Evolutionary conservation across 2,113 vertebrate genomes (phyloP).

Genomic region (Peromyscus californicus): DNA sequence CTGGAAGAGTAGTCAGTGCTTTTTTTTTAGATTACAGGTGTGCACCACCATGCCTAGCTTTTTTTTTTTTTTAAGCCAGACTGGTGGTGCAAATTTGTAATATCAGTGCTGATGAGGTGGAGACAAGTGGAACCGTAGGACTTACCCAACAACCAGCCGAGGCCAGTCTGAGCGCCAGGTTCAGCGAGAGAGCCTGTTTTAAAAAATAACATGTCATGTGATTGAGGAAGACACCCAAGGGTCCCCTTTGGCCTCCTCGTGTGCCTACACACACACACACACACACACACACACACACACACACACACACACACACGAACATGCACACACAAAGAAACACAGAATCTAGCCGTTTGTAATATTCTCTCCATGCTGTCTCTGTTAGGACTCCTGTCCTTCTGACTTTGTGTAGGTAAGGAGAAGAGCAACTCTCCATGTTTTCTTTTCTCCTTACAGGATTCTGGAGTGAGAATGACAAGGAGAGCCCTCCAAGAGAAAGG

Average conservation of each 20-base stretch:
- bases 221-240: not conserved
- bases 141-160: not conserved
- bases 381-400: not conserved
- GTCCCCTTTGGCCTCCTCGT: not conserved
- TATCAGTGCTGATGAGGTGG: not conserved
- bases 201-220: not conserved
- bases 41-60: not conserved
- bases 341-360: not conserved
- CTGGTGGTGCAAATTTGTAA: not conserved
- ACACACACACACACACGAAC: not conserved
- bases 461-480: constrained; percentile 52
- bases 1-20: too few species aligned
- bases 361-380: not conserved
- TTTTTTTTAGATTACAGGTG: not conserved
- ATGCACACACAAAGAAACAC: too few species aligned
- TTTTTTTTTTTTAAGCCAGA: not conserved
- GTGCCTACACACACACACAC: not conserved
- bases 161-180: not conserved
- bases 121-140: not conserved
- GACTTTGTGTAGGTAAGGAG: not conserved
- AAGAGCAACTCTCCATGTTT: not conserved
- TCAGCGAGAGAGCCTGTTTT: not conserved
- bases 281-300: not conserved
- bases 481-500: constrained; percentile 75
- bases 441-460: constrained; percentile 69